Evolutionary conservation across 1,140 invertebrate species (phyloP).

Genomic region (Watersipora subatra): DNA sequence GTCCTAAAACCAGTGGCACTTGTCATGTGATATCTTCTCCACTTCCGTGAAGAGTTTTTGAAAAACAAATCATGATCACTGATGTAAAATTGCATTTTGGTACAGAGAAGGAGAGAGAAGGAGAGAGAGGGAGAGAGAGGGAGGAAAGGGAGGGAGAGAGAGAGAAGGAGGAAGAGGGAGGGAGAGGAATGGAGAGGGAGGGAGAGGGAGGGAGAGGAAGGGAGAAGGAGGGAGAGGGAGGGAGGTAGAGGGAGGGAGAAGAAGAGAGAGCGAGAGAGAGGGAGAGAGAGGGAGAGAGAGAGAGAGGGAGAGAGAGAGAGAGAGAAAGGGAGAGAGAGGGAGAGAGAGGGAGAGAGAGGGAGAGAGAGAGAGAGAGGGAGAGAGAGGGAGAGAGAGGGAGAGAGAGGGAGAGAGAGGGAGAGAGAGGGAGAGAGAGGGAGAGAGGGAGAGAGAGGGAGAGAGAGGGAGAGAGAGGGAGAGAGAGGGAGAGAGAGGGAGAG

Average conservation of each 20-base stretch:
- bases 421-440: neutral
- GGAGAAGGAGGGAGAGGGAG: neutral
- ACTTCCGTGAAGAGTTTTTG: too few species aligned
- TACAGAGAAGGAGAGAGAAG: too few species aligned
- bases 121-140: neutral
- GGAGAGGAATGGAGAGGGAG: too few species aligned
- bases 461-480: neutral
- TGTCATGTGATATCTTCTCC: too few species aligned
- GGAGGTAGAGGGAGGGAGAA: conserved; percentile 5
- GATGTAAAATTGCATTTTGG: too few species aligned
- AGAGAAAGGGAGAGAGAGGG: conserved; percentile 4
- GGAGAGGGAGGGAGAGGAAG: conserved; percentile 4
- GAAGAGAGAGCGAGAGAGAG: too few species aligned
- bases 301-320: conserved; percentile 1
- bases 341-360: conserved; percentile 2
- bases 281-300: neutral
- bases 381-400: conserved; percentile 6
- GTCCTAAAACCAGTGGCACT: too few species aligned
- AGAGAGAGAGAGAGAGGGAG: conserved; percentile 4
- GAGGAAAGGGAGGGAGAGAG: conserved; percentile 2
- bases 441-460: conserved; percentile 1
- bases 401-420: neutral
- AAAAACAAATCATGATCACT: too few species aligned
- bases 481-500: neutral
- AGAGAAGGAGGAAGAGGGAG: conserved; percentile 1